phyloP scores from a whole-genome alignment of 1,140 invertebrate species.

The Hesperophylax magnus region DNA sequence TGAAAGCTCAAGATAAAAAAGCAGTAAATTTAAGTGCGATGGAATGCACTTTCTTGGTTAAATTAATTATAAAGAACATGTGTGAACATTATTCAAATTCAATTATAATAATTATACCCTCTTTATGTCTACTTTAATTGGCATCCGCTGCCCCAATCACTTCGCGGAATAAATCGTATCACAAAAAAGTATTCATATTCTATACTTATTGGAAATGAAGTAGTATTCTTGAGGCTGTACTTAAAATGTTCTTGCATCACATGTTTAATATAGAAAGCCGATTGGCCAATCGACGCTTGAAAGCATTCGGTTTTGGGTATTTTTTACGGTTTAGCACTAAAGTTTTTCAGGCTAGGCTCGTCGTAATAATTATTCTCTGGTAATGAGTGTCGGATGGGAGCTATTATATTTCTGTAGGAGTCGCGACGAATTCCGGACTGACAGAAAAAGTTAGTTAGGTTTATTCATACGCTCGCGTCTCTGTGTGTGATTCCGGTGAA shows the following conservation, averaged over 20 bases:
- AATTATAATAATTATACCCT: too few relatives aligned
- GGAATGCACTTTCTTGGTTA: too few relatives aligned
- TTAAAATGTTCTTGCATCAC: constrained; percentile 20
- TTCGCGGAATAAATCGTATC: not conserved
- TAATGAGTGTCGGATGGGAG: constrained; percentile 24
- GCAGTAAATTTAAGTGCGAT: too few relatives aligned
- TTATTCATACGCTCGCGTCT: not conserved
- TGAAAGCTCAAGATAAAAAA: too few relatives aligned
- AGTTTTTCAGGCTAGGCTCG: not conserved
- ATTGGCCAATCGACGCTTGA: constrained; percentile 15
- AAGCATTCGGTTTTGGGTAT: constrained; percentile 14
- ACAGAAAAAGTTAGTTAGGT: constrained; percentile 5
- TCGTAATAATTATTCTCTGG: not conserved
- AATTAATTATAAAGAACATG: too few relatives aligned
- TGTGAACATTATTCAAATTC: too few relatives aligned
- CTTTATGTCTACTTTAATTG: too few relatives aligned
- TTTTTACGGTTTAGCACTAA: constrained; percentile 16
- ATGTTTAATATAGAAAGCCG: constrained; percentile 24
- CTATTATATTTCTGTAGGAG: constrained; percentile 6
- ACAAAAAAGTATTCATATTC: constrained; percentile 11
- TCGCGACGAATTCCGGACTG: constrained; percentile 26
- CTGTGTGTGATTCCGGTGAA: constrained; percentile 32
- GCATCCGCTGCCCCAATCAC: too few relatives aligned
- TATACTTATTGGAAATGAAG: constrained; percentile 10
- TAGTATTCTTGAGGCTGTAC: constrained; percentile 3